A percentile compares a stretch with the other conserved stretches of the same genome.
These are phyloP conservation scores for Suricata suricatta DNA, from an alignment of 2,113 vertebrate genomes.

Conservation along the genomic window DNA sequence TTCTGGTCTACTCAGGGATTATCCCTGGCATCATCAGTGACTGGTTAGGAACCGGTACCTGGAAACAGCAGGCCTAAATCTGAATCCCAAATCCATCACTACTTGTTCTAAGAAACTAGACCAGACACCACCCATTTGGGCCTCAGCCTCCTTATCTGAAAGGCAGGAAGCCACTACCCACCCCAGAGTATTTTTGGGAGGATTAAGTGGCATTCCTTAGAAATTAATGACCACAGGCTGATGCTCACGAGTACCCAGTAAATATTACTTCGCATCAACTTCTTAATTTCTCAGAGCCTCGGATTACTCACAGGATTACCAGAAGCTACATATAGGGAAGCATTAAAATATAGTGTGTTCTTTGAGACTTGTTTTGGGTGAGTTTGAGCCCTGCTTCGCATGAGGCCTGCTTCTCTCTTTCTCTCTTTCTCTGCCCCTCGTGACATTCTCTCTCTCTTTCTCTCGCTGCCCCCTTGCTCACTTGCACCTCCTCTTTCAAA, in stretches of 20 bases:
- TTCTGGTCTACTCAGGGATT: neutral
- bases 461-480: too few species aligned
- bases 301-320: neutral
- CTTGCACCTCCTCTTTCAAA: too few species aligned
- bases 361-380: too few species aligned
- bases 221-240: neutral
- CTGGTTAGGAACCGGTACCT: neutral
- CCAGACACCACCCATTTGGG: neutral
- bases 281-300: neutral
- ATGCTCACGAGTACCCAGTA: neutral
- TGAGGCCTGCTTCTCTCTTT: too few species aligned
- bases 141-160: neutral
- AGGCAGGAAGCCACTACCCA: neutral
- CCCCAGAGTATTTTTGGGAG: neutral
- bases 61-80: neutral
- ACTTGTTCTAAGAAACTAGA: neutral
- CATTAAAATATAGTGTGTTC: neutral
- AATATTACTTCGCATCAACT: neutral
- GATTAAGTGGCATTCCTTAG: neutral
- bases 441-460: too few species aligned
- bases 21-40: neutral
- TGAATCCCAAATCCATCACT: neutral
- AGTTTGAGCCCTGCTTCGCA: too few species aligned
- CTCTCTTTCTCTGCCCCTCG: too few species aligned
- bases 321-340: neutral